Base-by-base conservation (phyloP, 2,113 vertebrate genomes). In the Perca flavescens region DNA sequence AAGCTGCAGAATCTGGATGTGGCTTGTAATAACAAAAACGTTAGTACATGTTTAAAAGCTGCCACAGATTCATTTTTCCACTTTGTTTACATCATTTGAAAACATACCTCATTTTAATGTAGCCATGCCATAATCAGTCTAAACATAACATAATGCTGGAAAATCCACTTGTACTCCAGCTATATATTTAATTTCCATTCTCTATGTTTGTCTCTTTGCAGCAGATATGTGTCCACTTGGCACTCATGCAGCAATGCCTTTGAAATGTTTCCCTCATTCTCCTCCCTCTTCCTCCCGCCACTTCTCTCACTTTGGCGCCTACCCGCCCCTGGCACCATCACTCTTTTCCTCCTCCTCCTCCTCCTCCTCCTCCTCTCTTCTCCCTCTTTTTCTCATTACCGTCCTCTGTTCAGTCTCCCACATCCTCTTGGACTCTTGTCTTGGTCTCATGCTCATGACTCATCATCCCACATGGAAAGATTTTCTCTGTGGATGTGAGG, bases 391-490 rank as follows among this genome's bases (percentile, higher is more conserved):
- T 89, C 91, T 86, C 82, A 81, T 88, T 83, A 74, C 66, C 9
- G 0, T 78, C 62, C 82, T 49, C 70, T 43, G 40, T 46, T 73
- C 90, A 54, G 5, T 78, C 83, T 87, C 90, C 92, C 88, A 90
- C 89, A 89, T 92, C 88, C 86, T 91, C 77, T 72, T 87, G 85
- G 88, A 83, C 28, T 78, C 64, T 79, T 74, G 53, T 69, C 81
- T 28, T 56, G 79, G 83, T 84, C 85, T 90, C 74, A 81, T 87
- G 88, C 78, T 84, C 40, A 81, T 95, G 95, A 95, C 88, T 95
- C 94, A 94, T 83, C 77, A 14, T 88, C 90, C 90, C 94, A 94
- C 93, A 94, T 93, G 93, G 94, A 95, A 95, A 94, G 83, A 86
- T 89, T 94, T 94, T 89, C 76, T 86, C 77, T 67, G 79, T 77